Base-by-base conservation (phyloP, 2,888 invertebrate species). In the Chirona hameri region DNA sequence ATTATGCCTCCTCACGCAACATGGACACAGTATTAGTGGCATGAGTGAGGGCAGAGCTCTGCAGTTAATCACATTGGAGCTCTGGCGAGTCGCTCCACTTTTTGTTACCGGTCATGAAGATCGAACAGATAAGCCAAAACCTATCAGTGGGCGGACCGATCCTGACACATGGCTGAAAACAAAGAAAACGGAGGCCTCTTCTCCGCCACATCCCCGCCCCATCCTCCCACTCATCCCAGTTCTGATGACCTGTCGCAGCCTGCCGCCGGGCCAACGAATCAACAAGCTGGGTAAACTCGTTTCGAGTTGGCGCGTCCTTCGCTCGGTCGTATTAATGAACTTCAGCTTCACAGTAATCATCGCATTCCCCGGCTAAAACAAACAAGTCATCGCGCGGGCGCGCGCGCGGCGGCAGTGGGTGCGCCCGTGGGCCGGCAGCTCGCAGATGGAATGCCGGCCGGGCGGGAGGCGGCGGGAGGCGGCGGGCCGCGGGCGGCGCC, bases 281-380 rank as follows among this genome's bases (percentile, higher is more conserved):
- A 76, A 39, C 14, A 39, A 7, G 10, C 39, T 39, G 31, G 21
- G 39, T 24, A 21, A 24, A 76, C 76, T 76, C 39, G 39, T 76
- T 76, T 31, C 76, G 29, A 31, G 15, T 31, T 31, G 15, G 29
- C 31, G 18, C 72, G 15, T 29, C 29, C n/a, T n/a, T n/a, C 24
- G 29, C 1, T 7, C 39, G 39, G 0, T 21, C 76, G 39, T 21
- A 24, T 15, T 76, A 76, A 76, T 76, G 76, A 76, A 76, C 76
- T 76, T 21, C 76, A 39, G 31, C 3, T 29, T 39, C 39, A 0
- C 76, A 21, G 15, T 76, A 76, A 76, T 76, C 31, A 76, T 29
- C 39, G 39, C 76, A 76, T 76, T 39, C 76, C 27, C 76, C 18
- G 27, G 76, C 76, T 76, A 76, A 76, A 76, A 76, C 76, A 76